These are phyloP conservation scores for Cephonodes hylas DNA, from an alignment of 2,888 invertebrate species.

Conservation along the genomic window DNA sequence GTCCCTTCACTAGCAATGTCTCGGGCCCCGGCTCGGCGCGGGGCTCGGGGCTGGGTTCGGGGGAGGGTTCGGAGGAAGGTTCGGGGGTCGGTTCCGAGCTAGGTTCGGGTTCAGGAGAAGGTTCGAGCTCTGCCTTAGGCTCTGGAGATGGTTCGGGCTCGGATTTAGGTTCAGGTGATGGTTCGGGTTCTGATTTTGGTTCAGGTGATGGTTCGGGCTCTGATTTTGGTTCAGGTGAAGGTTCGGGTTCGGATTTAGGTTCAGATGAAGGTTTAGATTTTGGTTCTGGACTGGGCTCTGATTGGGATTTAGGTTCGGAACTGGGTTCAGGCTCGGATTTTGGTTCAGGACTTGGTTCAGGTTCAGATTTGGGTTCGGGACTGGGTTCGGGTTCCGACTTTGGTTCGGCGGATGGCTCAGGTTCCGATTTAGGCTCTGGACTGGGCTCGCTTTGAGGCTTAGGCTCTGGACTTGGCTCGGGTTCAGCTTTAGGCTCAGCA, in stretches of 20 bases:
- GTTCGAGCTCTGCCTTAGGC: constrained; percentile 58
- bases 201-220: constrained; percentile 69
- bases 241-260: constrained; percentile 58
- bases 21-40: constrained; percentile 65
- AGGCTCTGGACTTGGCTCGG: constrained; percentile 52
- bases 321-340: constrained; percentile 56
- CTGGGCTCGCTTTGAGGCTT: constrained; percentile 61
- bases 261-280: constrained; percentile 56
- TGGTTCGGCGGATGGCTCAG: constrained; percentile 57
- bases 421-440: constrained; percentile 40
- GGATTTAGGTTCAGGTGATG: constrained; percentile 41
- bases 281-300: constrained; percentile 72
- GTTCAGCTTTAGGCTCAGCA: constrained; percentile 60
- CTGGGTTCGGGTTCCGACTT: constrained; percentile 58
- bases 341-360: constrained; percentile 57
- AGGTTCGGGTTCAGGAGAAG: constrained; percentile 32
- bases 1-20: constrained; percentile 76
- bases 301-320: constrained; percentile 40
- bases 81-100: constrained; percentile 62
- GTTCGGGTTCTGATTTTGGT: constrained; percentile 54
- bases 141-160: constrained; percentile 53
- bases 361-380: constrained; percentile 36
- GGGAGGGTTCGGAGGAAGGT: constrained; percentile 55
- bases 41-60: constrained; percentile 59
- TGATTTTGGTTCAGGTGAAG: constrained; percentile 42